A percentile compares a stretch with the other conserved stretches of the same genome.
phyloP scores from a whole-genome alignment of 2,797 vertebrate species.

The Lateolabrax maculatus region DNA sequence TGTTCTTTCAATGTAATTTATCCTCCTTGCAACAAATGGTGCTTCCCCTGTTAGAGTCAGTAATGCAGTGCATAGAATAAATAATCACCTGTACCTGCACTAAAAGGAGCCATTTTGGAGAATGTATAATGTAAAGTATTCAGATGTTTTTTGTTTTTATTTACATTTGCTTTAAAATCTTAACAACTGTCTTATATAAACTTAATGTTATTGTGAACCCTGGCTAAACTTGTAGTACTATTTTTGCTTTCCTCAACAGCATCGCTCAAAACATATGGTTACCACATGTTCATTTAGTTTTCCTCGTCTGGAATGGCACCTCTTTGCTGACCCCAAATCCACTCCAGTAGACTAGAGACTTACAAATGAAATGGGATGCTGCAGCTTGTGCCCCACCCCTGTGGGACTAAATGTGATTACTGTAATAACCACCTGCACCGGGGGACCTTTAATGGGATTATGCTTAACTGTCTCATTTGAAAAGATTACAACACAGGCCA shows the following conservation, averaged over 20 bases:
- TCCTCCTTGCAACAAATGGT: not conserved
- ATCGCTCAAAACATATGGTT: constrained; percentile 44
- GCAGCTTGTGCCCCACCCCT: constrained; percentile 27
- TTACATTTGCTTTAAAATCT: not conserved
- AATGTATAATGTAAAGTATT: not conserved
- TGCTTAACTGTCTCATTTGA: constrained; percentile 56
- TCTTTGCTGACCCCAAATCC: constrained; percentile 25
- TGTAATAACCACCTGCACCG: constrained; percentile 59
- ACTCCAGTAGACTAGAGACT: constrained; percentile 23
- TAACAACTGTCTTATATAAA: constrained; percentile 6
- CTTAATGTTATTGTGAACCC: constrained; percentile 8
- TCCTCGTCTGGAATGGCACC: constrained; percentile 26
- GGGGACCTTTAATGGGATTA: constrained; percentile 70
- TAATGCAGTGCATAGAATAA: not conserved
- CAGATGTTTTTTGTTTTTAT: not conserved
- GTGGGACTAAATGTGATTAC: constrained; percentile 69
- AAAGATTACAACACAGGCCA: constrained; percentile 51
- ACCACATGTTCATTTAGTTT: constrained; percentile 43
- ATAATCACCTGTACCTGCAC: not conserved
- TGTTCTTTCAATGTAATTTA: not conserved
- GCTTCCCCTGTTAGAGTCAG: not conserved
- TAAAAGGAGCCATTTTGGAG: not conserved
- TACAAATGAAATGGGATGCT: constrained; percentile 38
- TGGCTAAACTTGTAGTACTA: not conserved
- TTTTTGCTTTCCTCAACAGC: constrained; percentile 44